Evolutionary conservation across 2,888 invertebrate species (phyloP).

Genomic region (Apocheima hispidaria): DNA sequence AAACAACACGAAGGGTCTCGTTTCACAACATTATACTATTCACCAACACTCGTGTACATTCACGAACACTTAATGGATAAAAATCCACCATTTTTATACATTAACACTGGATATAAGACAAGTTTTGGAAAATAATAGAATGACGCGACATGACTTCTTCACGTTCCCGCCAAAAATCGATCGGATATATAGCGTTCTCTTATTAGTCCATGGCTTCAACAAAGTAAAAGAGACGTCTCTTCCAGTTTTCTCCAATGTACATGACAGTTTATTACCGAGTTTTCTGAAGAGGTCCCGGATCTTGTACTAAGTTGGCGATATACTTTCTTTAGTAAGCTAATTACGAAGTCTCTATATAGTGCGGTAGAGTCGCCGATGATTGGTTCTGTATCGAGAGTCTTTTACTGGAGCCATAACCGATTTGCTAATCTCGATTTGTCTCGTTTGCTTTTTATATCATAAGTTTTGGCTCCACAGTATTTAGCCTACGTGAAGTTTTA

Average conservation of each 20-base stretch:
- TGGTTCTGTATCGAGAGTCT: slow-evolving; percentile 6
- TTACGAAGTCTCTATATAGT: slow-evolving; percentile 57
- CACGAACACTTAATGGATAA: too few species aligned
- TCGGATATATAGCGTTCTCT: background rate
- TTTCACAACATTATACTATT: too few species aligned
- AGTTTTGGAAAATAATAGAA: too few species aligned
- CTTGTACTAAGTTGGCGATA: slow-evolving; percentile 66
- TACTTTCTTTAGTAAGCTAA: slow-evolving; percentile 68
- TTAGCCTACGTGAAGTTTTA: too few species aligned
- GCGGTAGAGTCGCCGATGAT: slow-evolving; percentile 24
- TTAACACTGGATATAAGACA: too few species aligned
- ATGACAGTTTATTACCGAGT: slow-evolving; percentile 57
- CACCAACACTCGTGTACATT: too few species aligned
- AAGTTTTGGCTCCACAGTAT: too few species aligned
- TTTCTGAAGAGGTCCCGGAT: slow-evolving; percentile 74
- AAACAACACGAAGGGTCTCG: too few species aligned
- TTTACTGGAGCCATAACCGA: slow-evolving; percentile 14
- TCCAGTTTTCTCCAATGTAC: slow-evolving; percentile 22
- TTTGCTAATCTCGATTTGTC: slow-evolving; percentile 17
- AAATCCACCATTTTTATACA: too few species aligned
- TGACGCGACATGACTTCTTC: too few species aligned
- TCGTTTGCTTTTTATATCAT: background rate
- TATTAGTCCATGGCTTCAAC: background rate
- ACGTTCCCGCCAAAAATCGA: background rate
- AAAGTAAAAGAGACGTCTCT: slow-evolving; percentile 14